Conservation (phyloP, 2,888 invertebrate genomes). For the Heliconius cydno region DNA sequence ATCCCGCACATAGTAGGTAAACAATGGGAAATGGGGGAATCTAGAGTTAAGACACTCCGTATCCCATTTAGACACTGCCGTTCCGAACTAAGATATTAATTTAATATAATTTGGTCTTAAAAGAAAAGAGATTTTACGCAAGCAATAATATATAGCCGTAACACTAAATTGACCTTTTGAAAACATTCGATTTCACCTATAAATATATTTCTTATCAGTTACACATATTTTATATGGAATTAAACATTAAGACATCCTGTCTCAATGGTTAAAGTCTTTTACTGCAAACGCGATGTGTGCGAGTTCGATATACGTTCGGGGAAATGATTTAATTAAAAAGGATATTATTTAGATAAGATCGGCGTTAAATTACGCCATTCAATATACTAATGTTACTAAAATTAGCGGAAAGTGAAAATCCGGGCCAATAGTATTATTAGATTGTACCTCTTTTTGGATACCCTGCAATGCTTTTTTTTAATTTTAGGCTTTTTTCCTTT, state of each 20-base stretch:
- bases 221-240: too few relatives aligned
- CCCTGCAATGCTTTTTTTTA: too few relatives aligned
- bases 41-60: not conserved
- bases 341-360: not conserved
- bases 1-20: not conserved
- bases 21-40: not conserved
- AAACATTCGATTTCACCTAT: not conserved
- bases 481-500: too few relatives aligned
- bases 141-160: not conserved
- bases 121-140: constrained; percentile 1
- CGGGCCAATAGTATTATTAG: too few relatives aligned
- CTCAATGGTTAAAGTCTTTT: not conserved
- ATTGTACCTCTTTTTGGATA: too few relatives aligned
- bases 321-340: too few relatives aligned
- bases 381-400: not conserved
- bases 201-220: not conserved
- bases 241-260: not conserved
- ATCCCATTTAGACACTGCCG: too few relatives aligned
- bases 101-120: not conserved
- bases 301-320: too few relatives aligned
- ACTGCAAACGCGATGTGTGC: not conserved
- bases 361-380: too few relatives aligned
- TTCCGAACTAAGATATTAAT: too few relatives aligned
- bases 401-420: too few relatives aligned
- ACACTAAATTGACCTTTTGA: not conserved